Evolutionary conservation across 2,113 vertebrate genomes (phyloP), one percentile per base, ranked within the genome.

Genomic region (Rhizomys pruinosus): DNA sequence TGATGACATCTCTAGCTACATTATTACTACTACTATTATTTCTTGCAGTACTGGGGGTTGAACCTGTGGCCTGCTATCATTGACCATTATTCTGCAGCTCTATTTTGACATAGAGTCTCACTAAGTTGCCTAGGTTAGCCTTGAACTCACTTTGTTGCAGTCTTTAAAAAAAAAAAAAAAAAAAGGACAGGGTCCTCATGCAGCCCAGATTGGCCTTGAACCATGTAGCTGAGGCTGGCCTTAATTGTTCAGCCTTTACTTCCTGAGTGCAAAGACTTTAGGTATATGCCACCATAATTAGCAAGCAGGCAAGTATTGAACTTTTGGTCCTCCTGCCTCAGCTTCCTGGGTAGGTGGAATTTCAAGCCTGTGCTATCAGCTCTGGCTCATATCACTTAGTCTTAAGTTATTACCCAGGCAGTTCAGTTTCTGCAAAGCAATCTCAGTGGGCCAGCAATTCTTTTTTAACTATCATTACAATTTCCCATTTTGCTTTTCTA

Each of bases 401-500:
- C 34, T 87, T 71, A 25, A 39, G 25, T 76, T 90, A 52, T 42
- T 12, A 47, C 61, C 66, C 32, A 73, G 61, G 39, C 19, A 47
- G 20, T 55, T 93, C 47, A 89, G 59, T 66, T 88, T 37, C 74
- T 78, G n/a, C 3, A n/a, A 3, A 63, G 71, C 39, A 29, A 17
- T 39, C 34, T 82, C 34, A 12, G n/a, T 29, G 42, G 55, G 20
- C 52, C 68, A 66, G 82, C 23, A 66, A 8, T 64, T 84, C 61
- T 77, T 64, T 84, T 52, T 77, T 37, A 37, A 15, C 72, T 52
- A 5, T 85, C 77, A 72, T 42, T 23, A 23, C 25, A 15, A 55
- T 76, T 71, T 74, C 76, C 64, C 23, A 81, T 72, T 93, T 82
- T 90, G 63, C 23, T 88, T 55, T 84, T 90, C 25, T 42, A 76